Conservation (phyloP, 2,888 invertebrate species). For the Capitulum mitella region DNA sequence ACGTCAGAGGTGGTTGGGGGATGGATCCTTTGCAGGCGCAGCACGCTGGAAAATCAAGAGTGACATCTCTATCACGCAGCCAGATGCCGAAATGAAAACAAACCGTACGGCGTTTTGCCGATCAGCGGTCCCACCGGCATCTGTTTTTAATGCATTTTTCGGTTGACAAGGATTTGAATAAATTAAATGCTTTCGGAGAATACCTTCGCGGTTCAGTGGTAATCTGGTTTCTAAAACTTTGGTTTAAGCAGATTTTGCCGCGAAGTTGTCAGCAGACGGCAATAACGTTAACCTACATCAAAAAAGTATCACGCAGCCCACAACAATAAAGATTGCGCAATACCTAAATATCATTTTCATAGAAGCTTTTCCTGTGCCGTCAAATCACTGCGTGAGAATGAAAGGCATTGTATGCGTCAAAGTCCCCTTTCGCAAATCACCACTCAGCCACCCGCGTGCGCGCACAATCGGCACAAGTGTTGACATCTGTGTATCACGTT, state of each 20-base stretch:
- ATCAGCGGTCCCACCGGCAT: background rate
- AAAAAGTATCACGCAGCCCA: too few species aligned
- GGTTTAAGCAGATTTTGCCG: conserved; percentile 1
- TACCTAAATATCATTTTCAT: too few species aligned
- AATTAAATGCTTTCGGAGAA: background rate
- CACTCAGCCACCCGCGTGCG: too few species aligned
- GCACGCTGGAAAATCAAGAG: conserved; percentile 23
- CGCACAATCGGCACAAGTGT: too few species aligned
- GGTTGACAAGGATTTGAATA: conserved; percentile 10
- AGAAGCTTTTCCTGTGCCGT: too few species aligned
- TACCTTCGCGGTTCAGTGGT: background rate
- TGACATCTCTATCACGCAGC: conserved; percentile 17
- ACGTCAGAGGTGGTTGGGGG: background rate
- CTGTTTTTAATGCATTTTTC: conserved; percentile 22
- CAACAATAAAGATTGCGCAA: too few species aligned
- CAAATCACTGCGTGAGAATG: too few species aligned
- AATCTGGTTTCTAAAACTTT: background rate
- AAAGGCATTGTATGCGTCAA: too few species aligned
- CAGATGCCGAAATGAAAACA: conserved; percentile 24
- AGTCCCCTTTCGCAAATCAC: too few species aligned
- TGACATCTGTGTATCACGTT: background rate
- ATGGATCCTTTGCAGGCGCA: conserved; percentile 23
- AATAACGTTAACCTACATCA: too few species aligned
- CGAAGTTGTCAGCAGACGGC: too few species aligned
- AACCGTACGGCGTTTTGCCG: background rate